Base-by-base conservation (phyloP, 2,797 vertebrate genomes). In the Monodelphis domestica region DNA sequence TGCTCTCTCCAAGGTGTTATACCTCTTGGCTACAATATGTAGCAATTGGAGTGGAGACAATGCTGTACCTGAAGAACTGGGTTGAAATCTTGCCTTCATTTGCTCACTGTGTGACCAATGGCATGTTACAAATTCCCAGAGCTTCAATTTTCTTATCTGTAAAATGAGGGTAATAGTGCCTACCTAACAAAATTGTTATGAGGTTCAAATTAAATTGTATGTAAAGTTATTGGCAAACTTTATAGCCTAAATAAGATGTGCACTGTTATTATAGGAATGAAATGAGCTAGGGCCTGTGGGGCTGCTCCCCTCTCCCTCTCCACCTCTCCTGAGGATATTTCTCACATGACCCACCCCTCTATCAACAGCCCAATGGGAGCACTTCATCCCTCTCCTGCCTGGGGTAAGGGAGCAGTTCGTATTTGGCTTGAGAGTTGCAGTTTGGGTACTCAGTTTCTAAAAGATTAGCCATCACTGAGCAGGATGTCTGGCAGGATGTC, bases 201-300 rank as follows among this genome's bases (percentile, higher is more conserved):
- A 90, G 9, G 6, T 52, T 30, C 14, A 92, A 96, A 53, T 45
- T 89, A 91, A 89, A 94, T 38, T 55, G 59, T 11, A 94, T 33
- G 24, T 6, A 70, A 93, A 51, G n/a, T 12, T 12, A 7, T 7
- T 38, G 29, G 28, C 51, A 78, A 78, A 78, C 70, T 21, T 45
- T 38, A 45, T 6, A 45, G 2, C 38, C 17, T 10, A 45, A 24
- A 45, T 24, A 45, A 45, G n/a, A 78, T 21, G n/a, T 78, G n/a
- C 21, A 24, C 11, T 78, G 38, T 26, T 78, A 45, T 78, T 24
- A 45, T 21, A 78, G 21, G 6, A 21, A 10, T 45, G 70, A 78
- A 78, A 78, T 45, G 3, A 45, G 10, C n/a, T 78, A 78, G 38
- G 9, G n/a, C n/a, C n/a, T n/a, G n/a, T n/a, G n/a, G n/a, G n/a